Evolutionary conservation across 2,888 invertebrate genomes (phyloP).

Genomic region (Ptychoptera albimana): DNA sequence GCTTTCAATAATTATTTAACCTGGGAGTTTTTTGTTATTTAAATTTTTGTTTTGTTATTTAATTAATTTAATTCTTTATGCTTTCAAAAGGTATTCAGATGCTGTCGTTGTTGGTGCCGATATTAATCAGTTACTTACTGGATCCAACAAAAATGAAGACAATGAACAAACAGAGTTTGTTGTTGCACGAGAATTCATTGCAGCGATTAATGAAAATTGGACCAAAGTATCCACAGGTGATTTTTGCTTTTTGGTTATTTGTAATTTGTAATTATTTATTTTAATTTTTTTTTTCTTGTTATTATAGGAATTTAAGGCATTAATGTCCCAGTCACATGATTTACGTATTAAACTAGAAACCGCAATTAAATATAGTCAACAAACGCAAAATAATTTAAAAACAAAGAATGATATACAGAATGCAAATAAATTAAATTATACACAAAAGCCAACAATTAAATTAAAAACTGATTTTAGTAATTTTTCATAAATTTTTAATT

Average conservation of each 20-base stretch:
- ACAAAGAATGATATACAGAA: slow-evolving; percentile 31
- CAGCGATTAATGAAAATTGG: slow-evolving; percentile 84
- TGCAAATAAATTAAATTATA: slow-evolving; percentile 16
- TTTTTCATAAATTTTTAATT: slow-evolving; percentile 43
- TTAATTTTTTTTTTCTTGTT: background rate
- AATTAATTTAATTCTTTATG: slow-evolving; percentile 1
- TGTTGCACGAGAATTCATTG: slow-evolving; percentile 76
- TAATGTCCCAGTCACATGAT: slow-evolving; percentile 73
- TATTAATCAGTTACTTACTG: slow-evolving; percentile 71
- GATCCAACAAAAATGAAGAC: slow-evolving; percentile 45
- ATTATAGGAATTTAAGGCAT: slow-evolving; percentile 59
- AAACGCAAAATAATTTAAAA: slow-evolving; percentile 33
- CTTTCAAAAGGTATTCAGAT: slow-evolving; percentile 70
- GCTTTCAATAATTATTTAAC: background rate
- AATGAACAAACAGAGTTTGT: slow-evolving; percentile 44
- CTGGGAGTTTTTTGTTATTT: background rate
- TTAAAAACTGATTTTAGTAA: slow-evolving; percentile 91
- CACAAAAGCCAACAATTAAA: slow-evolving; percentile 61
- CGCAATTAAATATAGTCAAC: slow-evolving; percentile 63
- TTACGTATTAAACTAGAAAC: slow-evolving; percentile 68
- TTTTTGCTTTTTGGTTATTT: slow-evolving; percentile 6
- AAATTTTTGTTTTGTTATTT: slow-evolving; percentile 3
- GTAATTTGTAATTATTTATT: slow-evolving; percentile 29
- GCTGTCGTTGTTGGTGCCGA: slow-evolving; percentile 76
- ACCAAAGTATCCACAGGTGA: slow-evolving; percentile 67